A percentile compares a stretch with the other conserved stretches of the same genome.
These are phyloP conservation scores for Kryptolebias marmoratus DNA, from an alignment of 2,113 vertebrate species.

Conservation along the genomic window DNA sequence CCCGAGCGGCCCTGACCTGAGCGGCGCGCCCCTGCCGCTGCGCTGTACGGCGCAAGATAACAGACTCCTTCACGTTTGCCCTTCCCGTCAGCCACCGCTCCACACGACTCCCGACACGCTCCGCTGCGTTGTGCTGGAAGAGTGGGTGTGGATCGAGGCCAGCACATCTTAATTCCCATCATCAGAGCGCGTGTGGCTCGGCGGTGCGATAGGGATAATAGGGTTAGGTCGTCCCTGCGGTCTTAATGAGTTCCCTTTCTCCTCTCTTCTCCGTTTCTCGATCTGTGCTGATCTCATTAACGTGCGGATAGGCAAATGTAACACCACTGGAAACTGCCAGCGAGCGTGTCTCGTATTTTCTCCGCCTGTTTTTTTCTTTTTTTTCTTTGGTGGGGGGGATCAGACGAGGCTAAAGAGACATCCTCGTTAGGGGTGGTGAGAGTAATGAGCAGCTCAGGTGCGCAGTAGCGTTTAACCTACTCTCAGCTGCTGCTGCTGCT, in stretches of 20 bases:
- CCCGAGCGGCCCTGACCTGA: conserved; percentile 49
- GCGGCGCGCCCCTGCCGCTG: conserved; percentile 45
- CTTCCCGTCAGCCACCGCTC: conserved; percentile 62
- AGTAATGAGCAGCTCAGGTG: conserved; percentile 43
- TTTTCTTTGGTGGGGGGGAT: conserved; percentile 1
- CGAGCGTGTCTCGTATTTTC: conserved; percentile 48
- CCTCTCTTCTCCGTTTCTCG: conserved; percentile 60
- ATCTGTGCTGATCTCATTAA: conserved; percentile 75
- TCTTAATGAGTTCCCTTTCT: conserved; percentile 77
- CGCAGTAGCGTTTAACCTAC: conserved; percentile 30
- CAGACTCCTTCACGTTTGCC: conserved; percentile 61
- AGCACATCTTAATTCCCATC: conserved; percentile 75
- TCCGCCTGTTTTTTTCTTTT: conserved; percentile 31
- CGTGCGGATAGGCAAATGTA: conserved; percentile 56
- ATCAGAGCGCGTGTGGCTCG: conserved; percentile 66
- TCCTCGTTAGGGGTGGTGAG: conserved; percentile 6
- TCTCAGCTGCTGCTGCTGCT: conserved; percentile 34
- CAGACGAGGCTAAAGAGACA: conserved; percentile 10
- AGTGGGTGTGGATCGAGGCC: conserved; percentile 71
- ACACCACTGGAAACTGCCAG: conserved; percentile 56
- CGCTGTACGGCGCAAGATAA: conserved; percentile 58
- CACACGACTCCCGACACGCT: conserved; percentile 54
- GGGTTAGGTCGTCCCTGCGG: conserved; percentile 74
- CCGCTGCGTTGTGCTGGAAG: conserved; percentile 52
- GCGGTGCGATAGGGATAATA: conserved; percentile 75